These are phyloP conservation scores for Carassius carassius DNA, from an alignment of 2,113 vertebrate species.

Conservation along the genomic window DNA sequence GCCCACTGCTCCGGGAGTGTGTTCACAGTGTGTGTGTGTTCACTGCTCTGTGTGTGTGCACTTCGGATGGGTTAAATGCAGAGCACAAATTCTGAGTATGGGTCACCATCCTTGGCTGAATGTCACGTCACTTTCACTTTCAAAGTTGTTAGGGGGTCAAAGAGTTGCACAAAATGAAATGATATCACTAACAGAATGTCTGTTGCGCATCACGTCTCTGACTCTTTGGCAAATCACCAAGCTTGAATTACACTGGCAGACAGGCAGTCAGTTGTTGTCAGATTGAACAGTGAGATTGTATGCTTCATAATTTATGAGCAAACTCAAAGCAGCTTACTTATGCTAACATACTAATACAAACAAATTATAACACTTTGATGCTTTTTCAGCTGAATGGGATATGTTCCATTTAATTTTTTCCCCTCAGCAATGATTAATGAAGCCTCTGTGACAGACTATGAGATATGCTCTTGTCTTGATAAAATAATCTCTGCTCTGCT, in stretches of 20 bases:
- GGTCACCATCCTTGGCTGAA: too few relatives aligned
- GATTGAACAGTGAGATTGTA: constrained; percentile 55
- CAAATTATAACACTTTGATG: constrained; percentile 57
- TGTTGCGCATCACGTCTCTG: constrained; percentile 8
- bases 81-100: too few relatives aligned
- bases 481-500: constrained; percentile 6
- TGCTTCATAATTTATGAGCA: constrained; percentile 69
- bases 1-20: too few relatives aligned
- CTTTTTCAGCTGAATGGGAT: constrained; percentile 27
- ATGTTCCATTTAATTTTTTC: not conserved
- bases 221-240: constrained; percentile 37
- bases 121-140: too few relatives aligned
- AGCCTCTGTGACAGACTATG: not conserved
- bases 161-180: not conserved
- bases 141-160: not conserved
- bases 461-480: constrained; percentile 38
- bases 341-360: constrained; percentile 60
- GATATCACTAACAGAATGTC: constrained; percentile 1
- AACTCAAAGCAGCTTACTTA: constrained; percentile 55
- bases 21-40: too few relatives aligned
- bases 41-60: too few relatives aligned
- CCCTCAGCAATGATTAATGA: not conserved
- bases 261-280: constrained; percentile 54
- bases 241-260: constrained; percentile 44
- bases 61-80: too few relatives aligned